phyloP scores from a whole-genome alignment of 2,113 vertebrate species.

The Columba livia region DNA sequence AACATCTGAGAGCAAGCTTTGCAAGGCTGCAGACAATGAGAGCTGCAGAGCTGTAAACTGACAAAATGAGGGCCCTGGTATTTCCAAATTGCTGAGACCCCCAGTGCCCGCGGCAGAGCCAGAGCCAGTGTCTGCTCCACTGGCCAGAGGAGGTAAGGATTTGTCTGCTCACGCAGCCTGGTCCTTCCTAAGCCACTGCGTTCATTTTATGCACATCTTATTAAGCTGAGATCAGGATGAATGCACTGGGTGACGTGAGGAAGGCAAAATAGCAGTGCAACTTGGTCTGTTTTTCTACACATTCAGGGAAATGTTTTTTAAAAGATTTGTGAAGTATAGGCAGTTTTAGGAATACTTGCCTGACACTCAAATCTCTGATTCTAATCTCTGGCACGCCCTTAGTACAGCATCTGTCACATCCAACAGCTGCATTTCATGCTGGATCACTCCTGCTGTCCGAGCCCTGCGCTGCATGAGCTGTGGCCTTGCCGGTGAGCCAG shows the following conservation, averaged over 20 bases:
- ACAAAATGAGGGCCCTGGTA: not conserved
- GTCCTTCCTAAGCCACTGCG: rapidly evolving
- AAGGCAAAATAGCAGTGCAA: not conserved
- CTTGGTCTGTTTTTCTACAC: not conserved
- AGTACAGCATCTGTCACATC: not conserved
- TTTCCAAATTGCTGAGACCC: not conserved
- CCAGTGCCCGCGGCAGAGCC: rapidly evolving
- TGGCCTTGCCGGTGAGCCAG: not conserved
- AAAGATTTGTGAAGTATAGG: not conserved
- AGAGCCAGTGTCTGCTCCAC: not conserved
- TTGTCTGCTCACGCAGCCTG: not conserved
- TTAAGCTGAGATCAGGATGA: not conserved
- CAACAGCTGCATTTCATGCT: rapidly evolving
- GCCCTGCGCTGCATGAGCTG: not conserved
- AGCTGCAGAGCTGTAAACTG: not conserved
- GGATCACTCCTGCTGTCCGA: not conserved
- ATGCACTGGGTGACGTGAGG: rapidly evolving
- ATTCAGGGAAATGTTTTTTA: not conserved
- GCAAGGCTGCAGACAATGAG: not conserved
- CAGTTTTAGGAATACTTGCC: not conserved
- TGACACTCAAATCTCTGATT: not conserved
- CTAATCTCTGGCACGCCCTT: not conserved
- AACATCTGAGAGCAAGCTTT: not conserved
- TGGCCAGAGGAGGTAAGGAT: rapidly evolving
- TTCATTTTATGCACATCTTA: rapidly evolving